phyloP scores from a whole-genome alignment of 2,797 vertebrate species.

The Cyprinodon diabolis region DNA sequence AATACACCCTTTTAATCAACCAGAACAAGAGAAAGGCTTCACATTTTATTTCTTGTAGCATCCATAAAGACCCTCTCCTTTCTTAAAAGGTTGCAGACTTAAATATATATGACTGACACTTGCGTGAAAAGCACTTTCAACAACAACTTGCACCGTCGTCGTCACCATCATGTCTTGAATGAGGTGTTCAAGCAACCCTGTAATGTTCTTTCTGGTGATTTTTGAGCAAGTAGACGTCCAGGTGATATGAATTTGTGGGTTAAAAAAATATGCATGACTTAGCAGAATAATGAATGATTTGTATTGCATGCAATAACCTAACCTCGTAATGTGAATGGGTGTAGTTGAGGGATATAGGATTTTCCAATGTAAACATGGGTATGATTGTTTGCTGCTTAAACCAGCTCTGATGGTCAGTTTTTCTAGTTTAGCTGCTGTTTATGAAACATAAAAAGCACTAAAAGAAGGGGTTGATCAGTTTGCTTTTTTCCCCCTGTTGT shows the following conservation, averaged over 20 bases:
- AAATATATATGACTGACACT: constrained; percentile 36
- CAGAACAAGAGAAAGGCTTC: constrained; percentile 49
- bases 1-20: constrained; percentile 13
- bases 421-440: constrained; percentile 6
- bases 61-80: constrained; percentile 27
- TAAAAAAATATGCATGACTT: constrained; percentile 80
- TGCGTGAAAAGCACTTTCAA: constrained; percentile 67
- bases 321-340: constrained; percentile 79
- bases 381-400: constrained; percentile 37
- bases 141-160: constrained; percentile 55
- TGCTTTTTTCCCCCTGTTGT: not conserved
- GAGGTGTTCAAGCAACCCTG: constrained; percentile 58
- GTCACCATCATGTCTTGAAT: constrained; percentile 59
- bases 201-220: constrained; percentile 58
- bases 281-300: constrained; percentile 76
- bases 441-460: not conserved
- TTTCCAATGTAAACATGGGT: constrained; percentile 58
- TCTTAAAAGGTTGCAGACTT: constrained; percentile 21
- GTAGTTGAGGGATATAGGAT: constrained; percentile 46
- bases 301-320: constrained; percentile 87
- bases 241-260: constrained; percentile 67
- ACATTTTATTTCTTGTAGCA: constrained; percentile 50
- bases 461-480: not conserved
- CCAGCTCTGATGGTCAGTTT: not conserved
- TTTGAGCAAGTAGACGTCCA: constrained; percentile 68